Percentiles rank a stretch among this genome's conserved stretches.
These are phyloP conservation scores for Mormyrops attenuatus DNA, from an alignment of 2,797 vertebrate species.

Conservation along the genomic window DNA sequence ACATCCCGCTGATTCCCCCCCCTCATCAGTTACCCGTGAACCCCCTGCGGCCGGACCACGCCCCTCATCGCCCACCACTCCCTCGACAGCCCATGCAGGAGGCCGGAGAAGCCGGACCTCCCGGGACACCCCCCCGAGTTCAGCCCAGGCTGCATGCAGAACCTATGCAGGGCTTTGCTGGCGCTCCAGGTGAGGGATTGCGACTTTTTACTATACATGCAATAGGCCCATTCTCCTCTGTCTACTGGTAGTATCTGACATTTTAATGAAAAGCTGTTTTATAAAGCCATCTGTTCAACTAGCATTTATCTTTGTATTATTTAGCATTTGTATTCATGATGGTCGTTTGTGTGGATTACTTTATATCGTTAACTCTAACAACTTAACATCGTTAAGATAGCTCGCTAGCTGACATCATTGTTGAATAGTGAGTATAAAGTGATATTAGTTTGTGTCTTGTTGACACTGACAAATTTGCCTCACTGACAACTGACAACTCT, in stretches of 20 bases:
- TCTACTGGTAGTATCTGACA: not conserved
- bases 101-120: slow-evolving; percentile 86
- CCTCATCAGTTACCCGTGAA: not conserved
- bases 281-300: not conserved
- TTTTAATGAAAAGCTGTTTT: not conserved
- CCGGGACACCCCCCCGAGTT: slow-evolving; percentile 61
- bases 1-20: slow-evolving; percentile 57
- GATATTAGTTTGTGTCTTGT: not conserved
- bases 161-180: slow-evolving; percentile 73
- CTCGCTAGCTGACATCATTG: not conserved
- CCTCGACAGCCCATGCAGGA: slow-evolving; percentile 62
- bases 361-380: not conserved
- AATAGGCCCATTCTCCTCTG: not conserved
- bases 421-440: not conserved
- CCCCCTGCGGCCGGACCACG: not conserved
- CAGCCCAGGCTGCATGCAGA: slow-evolving; percentile 48
- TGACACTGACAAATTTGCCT: not conserved
- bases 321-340: not conserved
- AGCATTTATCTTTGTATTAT: not conserved
- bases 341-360: not conserved
- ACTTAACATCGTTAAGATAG: not conserved
- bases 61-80: slow-evolving; percentile 14
- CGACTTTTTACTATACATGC: not conserved
- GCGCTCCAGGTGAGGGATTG: slow-evolving; percentile 71
- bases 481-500: not conserved